Conservation (phyloP, 2,888 invertebrate species). For the Mantis religiosa region DNA sequence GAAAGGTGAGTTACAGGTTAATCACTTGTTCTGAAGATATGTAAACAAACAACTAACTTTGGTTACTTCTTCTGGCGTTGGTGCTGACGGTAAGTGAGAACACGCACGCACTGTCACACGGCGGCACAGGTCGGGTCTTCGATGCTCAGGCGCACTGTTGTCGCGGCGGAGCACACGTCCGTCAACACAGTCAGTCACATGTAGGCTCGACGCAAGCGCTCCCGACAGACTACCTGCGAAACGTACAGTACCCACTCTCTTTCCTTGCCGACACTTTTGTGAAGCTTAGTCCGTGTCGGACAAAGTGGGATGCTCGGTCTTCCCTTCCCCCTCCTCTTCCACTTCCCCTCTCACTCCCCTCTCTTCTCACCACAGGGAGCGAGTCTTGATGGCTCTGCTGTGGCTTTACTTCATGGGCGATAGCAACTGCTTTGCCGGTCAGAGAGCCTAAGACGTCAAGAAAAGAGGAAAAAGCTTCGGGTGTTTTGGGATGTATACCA, state of each 20-base stretch:
- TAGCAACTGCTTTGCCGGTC: neutral
- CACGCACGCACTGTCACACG: neutral
- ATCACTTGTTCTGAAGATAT: neutral
- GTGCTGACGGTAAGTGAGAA: neutral
- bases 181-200: neutral
- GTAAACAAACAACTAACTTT: neutral
- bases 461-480: neutral
- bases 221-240: neutral
- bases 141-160: neutral
- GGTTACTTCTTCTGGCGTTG: neutral
- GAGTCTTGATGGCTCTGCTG: neutral
- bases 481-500: neutral
- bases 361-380: neutral
- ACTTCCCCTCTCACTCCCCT: neutral
- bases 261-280: slow-evolving; percentile 1
- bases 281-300: neutral
- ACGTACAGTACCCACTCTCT: neutral
- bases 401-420: neutral
- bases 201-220: neutral
- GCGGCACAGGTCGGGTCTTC: neutral
- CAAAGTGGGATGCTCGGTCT: neutral
- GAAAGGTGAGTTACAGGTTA: neutral
- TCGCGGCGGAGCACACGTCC: neutral
- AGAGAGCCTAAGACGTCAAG: neutral
- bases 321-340: neutral